Percentiles rank a stretch among this genome's conserved stretches.
Evolutionary conservation across 2,113 vertebrate species (phyloP).

Genomic region (Prunella fulvescens): DNA sequence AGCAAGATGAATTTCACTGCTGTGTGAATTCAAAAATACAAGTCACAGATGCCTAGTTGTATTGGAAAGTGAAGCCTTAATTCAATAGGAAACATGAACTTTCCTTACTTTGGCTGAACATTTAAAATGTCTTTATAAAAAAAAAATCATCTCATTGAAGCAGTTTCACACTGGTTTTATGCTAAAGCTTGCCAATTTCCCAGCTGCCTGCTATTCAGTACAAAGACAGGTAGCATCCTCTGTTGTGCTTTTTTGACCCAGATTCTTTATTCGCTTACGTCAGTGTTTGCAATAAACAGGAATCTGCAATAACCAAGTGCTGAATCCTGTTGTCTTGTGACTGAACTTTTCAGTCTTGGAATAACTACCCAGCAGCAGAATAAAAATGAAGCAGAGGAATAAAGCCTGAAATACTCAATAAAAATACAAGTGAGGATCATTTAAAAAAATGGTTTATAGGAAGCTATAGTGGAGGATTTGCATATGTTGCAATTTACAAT

Average conservation of each 20-base stretch:
- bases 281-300: constrained; percentile 9
- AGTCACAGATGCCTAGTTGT: not conserved
- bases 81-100: not conserved
- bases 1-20: not conserved
- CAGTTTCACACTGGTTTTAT: not conserved
- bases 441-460: not conserved
- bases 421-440: not conserved
- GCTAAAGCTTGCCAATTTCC: constrained; percentile 7
- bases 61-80: not conserved
- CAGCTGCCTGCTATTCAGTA: constrained; percentile 7
- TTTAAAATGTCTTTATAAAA: not conserved
- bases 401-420: not conserved
- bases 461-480: not conserved
- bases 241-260: constrained; percentile 20
- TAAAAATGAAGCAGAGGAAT: not conserved
- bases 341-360: not conserved
- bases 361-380: not conserved
- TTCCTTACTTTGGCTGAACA: not conserved
- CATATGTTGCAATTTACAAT: not conserved
- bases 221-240: constrained; percentile 41
- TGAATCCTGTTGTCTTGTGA: not conserved
- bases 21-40: not conserved
- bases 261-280: not conserved
- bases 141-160: not conserved
- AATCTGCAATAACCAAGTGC: not conserved